These are phyloP conservation scores for Platycercus adscitus DNA, from an alignment of 2,113 vertebrate species.

Conservation along the genomic window DNA sequence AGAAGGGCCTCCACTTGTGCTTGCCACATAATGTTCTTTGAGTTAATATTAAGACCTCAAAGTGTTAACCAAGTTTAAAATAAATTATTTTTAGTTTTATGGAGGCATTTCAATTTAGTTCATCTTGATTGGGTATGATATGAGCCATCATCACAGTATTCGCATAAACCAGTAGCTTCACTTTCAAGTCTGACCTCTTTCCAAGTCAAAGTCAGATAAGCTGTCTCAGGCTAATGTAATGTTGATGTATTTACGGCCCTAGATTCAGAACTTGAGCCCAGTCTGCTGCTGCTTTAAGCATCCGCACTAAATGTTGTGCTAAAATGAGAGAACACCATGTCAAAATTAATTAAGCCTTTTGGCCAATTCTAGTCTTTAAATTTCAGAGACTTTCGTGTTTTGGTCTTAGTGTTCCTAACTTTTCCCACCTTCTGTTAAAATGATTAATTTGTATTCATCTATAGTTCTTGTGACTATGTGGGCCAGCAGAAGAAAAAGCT, in stretches of 20 bases:
- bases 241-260: not conserved
- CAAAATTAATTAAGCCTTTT: not conserved
- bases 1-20: not conserved
- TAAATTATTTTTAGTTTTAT: not conserved
- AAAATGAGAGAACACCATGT: not conserved
- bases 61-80: not conserved
- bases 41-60: not conserved
- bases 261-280: not conserved
- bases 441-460: not conserved
- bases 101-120: not conserved
- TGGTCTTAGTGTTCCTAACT: not conserved
- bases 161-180: not conserved
- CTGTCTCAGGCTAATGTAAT: not conserved
- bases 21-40: not conserved
- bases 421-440: not conserved
- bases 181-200: not conserved
- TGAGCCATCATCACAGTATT: not conserved
- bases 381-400: not conserved
- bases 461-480: not conserved
- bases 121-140: not conserved
- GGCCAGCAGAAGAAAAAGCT: not conserved
- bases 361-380: not conserved
- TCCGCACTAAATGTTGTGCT: not conserved
- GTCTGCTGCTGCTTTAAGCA: not conserved
- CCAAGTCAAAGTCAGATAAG: not conserved